Evolutionary conservation across 2,797 vertebrate genomes (phyloP).

Genomic region (Rhinichthys osculus): DNA sequence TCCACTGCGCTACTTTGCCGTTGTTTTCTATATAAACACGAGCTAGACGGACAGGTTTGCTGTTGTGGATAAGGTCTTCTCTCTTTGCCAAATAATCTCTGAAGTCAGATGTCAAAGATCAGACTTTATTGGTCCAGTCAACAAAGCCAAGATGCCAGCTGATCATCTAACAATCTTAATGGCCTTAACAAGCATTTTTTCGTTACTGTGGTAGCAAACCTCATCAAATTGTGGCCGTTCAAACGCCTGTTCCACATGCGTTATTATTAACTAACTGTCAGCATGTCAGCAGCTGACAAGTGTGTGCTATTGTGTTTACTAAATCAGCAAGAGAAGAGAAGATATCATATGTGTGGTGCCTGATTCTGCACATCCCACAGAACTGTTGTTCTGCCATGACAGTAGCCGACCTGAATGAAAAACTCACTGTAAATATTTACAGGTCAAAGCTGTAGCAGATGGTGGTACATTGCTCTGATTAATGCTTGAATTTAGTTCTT

Average conservation of each 20-base stretch:
- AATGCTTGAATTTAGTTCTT: not conserved
- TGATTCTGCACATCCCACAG: not conserved
- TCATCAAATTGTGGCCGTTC: not conserved
- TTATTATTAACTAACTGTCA: not conserved
- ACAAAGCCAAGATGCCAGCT: not conserved
- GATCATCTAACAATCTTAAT: not conserved
- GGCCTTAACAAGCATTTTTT: not conserved
- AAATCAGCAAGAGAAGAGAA: not conserved
- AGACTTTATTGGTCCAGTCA: not conserved
- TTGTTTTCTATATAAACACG: not conserved
- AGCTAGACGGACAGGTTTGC: not conserved
- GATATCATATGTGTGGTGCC: not conserved
- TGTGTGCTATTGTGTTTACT: not conserved
- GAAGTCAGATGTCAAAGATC: not conserved
- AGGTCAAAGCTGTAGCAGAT: not conserved
- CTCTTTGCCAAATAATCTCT: not conserved
- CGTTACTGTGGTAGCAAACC: not conserved
- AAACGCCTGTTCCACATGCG: not conserved
- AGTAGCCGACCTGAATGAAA: not conserved
- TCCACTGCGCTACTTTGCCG: not conserved
- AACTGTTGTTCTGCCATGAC: conserved; percentile 2
- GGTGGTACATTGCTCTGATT: not conserved
- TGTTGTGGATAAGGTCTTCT: not conserved
- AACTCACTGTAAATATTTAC: not conserved
- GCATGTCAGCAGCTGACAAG: not conserved